Conservation (phyloP, 2,797 vertebrate species). For the Phalanger gymnotis region DNA sequence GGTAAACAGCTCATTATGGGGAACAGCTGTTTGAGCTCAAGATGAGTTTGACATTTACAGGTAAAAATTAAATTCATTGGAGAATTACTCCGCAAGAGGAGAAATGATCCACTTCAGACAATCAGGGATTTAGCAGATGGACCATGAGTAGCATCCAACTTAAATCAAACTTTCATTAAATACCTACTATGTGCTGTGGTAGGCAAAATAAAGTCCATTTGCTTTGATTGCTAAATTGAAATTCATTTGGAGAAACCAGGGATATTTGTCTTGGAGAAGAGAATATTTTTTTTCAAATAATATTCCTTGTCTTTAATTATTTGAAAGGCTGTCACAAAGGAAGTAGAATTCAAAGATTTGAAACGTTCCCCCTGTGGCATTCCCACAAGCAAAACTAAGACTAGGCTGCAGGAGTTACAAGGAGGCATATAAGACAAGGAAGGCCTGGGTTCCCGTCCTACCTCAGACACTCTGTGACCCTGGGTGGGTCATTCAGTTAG, state of each 20-base stretch:
- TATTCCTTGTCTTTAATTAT: background rate
- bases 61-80: conserved; percentile 37
- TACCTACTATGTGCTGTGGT: background rate
- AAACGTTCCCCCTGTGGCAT: background rate
- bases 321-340: background rate
- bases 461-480: background rate
- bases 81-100: conserved; percentile 24
- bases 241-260: background rate
- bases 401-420: background rate
- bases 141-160: conserved; percentile 28
- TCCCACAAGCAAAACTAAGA: background rate
- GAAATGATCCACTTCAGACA: conserved; percentile 51
- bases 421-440: background rate
- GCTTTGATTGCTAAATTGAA: conserved; percentile 45
- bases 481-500: background rate
- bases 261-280: background rate
- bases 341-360: background rate
- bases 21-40: conserved; percentile 35
- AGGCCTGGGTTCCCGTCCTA: background rate
- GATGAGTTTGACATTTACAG: conserved; percentile 14
- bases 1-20: conserved; percentile 29
- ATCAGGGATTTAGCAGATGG: conserved; percentile 30
- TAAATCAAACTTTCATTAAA: conserved; percentile 30
- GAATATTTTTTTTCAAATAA: background rate
- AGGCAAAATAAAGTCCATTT: conserved; percentile 33